Evolutionary conservation across 2,113 vertebrate genomes (phyloP).

Genomic region (Pygoscelis antarcticus): DNA sequence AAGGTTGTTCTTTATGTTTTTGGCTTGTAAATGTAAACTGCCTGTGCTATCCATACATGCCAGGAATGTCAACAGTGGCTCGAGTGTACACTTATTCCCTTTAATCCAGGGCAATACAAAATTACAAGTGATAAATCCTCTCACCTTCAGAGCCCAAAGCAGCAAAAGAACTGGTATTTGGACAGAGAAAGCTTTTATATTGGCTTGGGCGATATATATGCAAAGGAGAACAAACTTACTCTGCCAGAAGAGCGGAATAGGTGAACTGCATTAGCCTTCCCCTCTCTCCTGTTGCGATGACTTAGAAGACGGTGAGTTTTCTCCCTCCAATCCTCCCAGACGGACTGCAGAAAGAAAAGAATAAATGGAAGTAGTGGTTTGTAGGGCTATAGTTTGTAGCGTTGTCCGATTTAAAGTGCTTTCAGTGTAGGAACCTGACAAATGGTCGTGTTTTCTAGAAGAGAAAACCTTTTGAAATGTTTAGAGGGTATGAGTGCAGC

Average conservation of each 20-base stretch:
- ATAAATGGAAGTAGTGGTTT: rapidly evolving
- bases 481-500: rapidly evolving
- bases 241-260: neutral
- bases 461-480: neutral
- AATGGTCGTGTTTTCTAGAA: neutral
- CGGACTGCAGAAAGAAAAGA: neutral
- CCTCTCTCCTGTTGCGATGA: rapidly evolving
- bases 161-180: neutral
- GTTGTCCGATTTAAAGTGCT: rapidly evolving
- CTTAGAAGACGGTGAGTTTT: neutral
- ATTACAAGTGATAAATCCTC: neutral
- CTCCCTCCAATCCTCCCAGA: neutral
- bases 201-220: neutral
- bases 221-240: neutral
- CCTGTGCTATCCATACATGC: neutral
- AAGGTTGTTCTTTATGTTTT: neutral
- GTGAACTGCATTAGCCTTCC: neutral
- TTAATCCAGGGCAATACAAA: neutral
- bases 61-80: neutral
- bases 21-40: neutral
- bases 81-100: rapidly evolving
- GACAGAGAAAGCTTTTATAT: neutral
- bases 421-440: neutral
- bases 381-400: neutral
- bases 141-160: neutral